Evolutionary conservation across 2,888 invertebrate species (phyloP), one percentile per base, ranked within the genome.

Genomic region (Limnephilus rhombicus): DNA sequence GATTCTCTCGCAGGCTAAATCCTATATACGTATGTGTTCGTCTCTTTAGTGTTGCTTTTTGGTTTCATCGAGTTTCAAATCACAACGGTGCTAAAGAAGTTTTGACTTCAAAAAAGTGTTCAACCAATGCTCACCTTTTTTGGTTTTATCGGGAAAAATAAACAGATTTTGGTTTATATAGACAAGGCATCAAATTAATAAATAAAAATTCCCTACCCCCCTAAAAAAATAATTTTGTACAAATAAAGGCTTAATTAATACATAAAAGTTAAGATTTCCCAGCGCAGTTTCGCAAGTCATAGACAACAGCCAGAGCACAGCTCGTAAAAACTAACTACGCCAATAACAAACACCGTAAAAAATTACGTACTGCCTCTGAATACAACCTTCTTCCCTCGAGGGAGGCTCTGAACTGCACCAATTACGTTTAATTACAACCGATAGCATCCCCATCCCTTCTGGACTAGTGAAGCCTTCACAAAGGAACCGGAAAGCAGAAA

Each of bases 331-430:
- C 15, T 83, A 83, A 83, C 83, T 83, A 83, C n/a, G 7, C 34
- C 83, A 83, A 83, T 83, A 83, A 83, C 83, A 83, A 83, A 83
- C 83, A 83, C 83, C 83, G 83, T 83, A 83, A 83, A 83, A 83
- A 83, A 83, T 83, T 83, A 83, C 83, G 83, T 83, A 83, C 83
- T 83, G 83, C 31, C 34, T 24, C 24, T 37, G 37, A 83, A 41
- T 83, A 83, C 83, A 83, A 31, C 83, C 3, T 41, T 37, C 83
- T 34, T 34, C 18, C 24, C 37, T 83, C 9, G 18, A 41, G 83
- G 37, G 82, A 41, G 31, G 34, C 37, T 37, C 83, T 37, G 37
- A 83, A 34, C 83, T 83, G 83, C 83, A 83, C 83, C 83, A 83
- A 83, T 83, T 83, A 83, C 37, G 83, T 83, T 83, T 83, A 83